Percentiles rank a stretch among this genome's conserved stretches.
phyloP scores from a whole-genome alignment of 2,888 invertebrate species.

The Hydriomena furcata region DNA sequence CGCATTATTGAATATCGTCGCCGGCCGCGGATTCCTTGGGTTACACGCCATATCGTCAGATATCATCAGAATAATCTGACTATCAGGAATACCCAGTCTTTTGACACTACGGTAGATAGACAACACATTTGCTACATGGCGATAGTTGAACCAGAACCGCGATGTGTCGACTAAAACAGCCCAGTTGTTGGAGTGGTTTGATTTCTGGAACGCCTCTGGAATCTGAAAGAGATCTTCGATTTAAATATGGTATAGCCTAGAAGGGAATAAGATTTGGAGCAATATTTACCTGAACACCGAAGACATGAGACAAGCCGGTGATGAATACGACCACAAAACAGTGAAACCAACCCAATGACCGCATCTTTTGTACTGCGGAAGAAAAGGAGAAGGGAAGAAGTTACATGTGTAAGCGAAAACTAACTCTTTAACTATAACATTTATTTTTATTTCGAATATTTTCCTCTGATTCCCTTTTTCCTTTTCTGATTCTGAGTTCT shows the following conservation, averaged over 20 bases:
- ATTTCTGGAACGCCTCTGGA: slow-evolving; percentile 82
- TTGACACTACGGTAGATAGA: slow-evolving; percentile 99
- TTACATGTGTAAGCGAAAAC: no score
- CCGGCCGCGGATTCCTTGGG: slow-evolving; percentile 97
- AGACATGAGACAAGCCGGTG: slow-evolving; percentile 3
- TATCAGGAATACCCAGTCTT: slow-evolving; percentile 98
- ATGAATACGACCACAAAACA: slow-evolving; percentile 2
- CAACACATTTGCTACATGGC: slow-evolving; percentile 99
- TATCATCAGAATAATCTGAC: slow-evolving; percentile 99
- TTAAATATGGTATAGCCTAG: slow-evolving; percentile 8
- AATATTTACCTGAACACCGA: slow-evolving; percentile 17
- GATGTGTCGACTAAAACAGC: slow-evolving; percentile 99
- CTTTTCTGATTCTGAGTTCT: no score
- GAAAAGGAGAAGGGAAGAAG: no score
- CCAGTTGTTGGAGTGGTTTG: slow-evolving; percentile 99
- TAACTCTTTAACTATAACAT: no score
- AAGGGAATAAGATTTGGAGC: background rate
- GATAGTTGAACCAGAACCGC: slow-evolving; percentile 99
- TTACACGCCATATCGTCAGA: slow-evolving; percentile 99
- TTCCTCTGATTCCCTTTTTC: no score
- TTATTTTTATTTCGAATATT: no score
- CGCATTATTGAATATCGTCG: slow-evolving; percentile 98
- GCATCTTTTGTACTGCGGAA: slow-evolving; percentile 12
- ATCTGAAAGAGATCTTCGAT: slow-evolving; percentile 54
- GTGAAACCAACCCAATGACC: background rate